phyloP scores from a whole-genome alignment of 2,888 invertebrate genomes.

The Carabus problematicus region DNA sequence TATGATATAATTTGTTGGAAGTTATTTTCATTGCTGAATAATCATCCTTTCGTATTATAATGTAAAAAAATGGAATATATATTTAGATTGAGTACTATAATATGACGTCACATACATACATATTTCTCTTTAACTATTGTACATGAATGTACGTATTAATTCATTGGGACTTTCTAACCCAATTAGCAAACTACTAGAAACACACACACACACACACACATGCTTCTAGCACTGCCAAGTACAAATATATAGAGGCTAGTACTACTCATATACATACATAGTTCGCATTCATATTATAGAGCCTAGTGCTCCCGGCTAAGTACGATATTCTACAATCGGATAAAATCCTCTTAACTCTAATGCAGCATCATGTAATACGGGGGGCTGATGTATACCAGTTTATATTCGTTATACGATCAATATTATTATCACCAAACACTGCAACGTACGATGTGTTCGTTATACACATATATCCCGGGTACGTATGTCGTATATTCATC shows the following conservation, averaged over 20 bases:
- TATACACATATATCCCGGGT: too few relatives aligned
- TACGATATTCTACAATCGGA: slow-evolving; percentile 20
- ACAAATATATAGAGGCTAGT: background rate
- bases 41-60: background rate
- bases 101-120: slow-evolving; percentile 12
- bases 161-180: slow-evolving; percentile 32
- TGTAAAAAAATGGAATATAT: too few relatives aligned
- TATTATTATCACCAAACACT: background rate
- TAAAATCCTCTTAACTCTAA: slow-evolving; percentile 26
- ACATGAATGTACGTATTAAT: slow-evolving; percentile 16
- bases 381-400: background rate
- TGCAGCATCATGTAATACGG: background rate
- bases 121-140: too few relatives aligned
- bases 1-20: too few relatives aligned
- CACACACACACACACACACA: background rate
- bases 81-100: too few relatives aligned
- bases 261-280: background rate
- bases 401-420: background rate
- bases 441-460: too few relatives aligned
- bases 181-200: slow-evolving; percentile 30
- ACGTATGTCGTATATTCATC: too few relatives aligned
- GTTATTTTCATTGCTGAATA: too few relatives aligned
- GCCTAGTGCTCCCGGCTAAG: background rate
- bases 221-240: background rate
- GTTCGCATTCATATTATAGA: slow-evolving; percentile 1